phyloP scores from a whole-genome alignment of 1,140 invertebrate genomes.

The Tigriopus japonicus region DNA sequence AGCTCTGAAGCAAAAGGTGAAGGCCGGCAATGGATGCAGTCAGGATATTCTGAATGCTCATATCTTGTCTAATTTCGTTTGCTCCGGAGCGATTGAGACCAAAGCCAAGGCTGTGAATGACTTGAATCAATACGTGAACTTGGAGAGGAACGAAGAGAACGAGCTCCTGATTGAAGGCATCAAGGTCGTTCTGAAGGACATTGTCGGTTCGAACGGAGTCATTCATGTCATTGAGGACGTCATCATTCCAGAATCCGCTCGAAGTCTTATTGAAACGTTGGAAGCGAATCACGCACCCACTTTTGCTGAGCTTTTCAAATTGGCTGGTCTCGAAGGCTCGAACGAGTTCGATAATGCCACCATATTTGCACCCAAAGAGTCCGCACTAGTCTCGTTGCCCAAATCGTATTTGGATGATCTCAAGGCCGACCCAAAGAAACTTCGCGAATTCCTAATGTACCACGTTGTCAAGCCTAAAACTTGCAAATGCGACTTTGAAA shows the following conservation, averaged over 20 bases:
- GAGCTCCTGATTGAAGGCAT: slow-evolving; percentile 30
- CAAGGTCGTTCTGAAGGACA: slow-evolving; percentile 28
- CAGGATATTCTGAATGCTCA: slow-evolving; percentile 37
- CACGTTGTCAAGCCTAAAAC: slow-evolving; percentile 29
- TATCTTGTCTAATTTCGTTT: slow-evolving; percentile 42
- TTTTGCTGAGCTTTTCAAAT: slow-evolving; percentile 25
- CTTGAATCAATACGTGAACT: slow-evolving; percentile 30
- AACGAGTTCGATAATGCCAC: slow-evolving; percentile 30
- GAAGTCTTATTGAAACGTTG: slow-evolving; percentile 23
- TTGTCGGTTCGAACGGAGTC: slow-evolving; percentile 37
- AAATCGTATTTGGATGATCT: slow-evolving; percentile 14
- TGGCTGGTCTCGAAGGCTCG: slow-evolving; percentile 26
- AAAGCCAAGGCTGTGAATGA: slow-evolving; percentile 35
- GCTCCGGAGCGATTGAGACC: slow-evolving; percentile 35
- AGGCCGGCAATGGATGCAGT: slow-evolving; percentile 23
- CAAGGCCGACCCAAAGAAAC: slow-evolving; percentile 10
- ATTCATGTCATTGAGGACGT: slow-evolving; percentile 34
- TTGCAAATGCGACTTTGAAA: slow-evolving; percentile 13
- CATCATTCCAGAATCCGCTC: slow-evolving; percentile 30
- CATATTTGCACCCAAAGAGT: slow-evolving; percentile 33
- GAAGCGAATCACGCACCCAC: slow-evolving; percentile 25
- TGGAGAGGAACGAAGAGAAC: slow-evolving; percentile 32
- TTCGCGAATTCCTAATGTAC: slow-evolving; percentile 28
- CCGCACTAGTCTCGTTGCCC: slow-evolving; percentile 25
- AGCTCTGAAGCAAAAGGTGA: slow-evolving; percentile 21